Conservation (phyloP, 2,888 invertebrate species). For the Acanthoscelides obtectus region DNA sequence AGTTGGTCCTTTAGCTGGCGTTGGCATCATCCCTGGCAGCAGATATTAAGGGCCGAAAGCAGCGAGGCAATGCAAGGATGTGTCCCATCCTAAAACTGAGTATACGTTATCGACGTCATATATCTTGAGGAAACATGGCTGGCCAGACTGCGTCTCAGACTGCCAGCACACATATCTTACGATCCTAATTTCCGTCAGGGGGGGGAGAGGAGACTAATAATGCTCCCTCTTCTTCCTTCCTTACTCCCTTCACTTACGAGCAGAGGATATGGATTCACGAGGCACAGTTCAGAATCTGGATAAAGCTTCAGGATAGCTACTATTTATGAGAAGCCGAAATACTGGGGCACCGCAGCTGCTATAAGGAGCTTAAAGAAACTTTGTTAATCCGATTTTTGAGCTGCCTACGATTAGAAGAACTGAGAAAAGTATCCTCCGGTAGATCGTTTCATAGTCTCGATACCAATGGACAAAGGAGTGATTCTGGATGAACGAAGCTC, state of each 20-base stretch:
- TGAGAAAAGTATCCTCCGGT: no score
- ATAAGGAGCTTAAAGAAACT: no score
- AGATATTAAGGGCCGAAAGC: background rate
- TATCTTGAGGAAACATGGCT: slow-evolving; percentile 35
- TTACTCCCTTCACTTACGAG: background rate
- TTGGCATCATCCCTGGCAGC: background rate
- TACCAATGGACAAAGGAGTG: no score
- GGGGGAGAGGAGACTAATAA: background rate
- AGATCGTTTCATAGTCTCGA: no score
- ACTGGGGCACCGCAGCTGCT: no score
- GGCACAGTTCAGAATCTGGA: background rate
- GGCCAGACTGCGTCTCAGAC: slow-evolving; percentile 19
- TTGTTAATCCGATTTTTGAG: no score
- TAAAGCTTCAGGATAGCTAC: background rate
- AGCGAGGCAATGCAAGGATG: background rate
- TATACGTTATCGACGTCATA: slow-evolving; percentile 34
- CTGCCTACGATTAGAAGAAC: no score
- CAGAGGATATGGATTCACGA: background rate
- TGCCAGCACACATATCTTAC: slow-evolving; percentile 34
- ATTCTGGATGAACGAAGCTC: no score
- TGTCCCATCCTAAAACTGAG: slow-evolving; percentile 27
- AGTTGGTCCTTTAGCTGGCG: background rate
- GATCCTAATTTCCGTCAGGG: slow-evolving; percentile 35
- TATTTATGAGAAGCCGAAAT: no score
- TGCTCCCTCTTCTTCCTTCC: background rate